Evolutionary conservation across 2,888 invertebrate species (phyloP), one percentile per base, ranked within the genome.

Genomic region (Dynastes maya): DNA sequence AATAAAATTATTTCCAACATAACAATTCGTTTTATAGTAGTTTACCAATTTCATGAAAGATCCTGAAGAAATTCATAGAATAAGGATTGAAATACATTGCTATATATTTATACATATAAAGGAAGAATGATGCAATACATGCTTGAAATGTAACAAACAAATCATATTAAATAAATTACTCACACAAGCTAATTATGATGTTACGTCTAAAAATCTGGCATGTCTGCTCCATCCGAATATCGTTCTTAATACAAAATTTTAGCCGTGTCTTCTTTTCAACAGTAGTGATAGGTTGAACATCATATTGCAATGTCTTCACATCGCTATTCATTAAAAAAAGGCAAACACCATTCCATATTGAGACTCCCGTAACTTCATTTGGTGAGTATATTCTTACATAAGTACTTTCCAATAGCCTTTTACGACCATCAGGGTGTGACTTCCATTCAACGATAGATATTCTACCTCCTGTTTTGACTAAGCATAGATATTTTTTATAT

Each of bases 361-460:
- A 86, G 77, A 87, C 83, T 58, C 86, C 86, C 0, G 86, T 86
- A 11, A 88, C 84, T 82, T 86, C 85, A 29, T 84, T 85, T 0
- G 88, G 88, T 0, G 88, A 88, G 80, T 88, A 89, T 51, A 89
- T 87, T 70, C 89, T 81, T 0, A 86, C 85, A 77, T 87, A 88
- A 82, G 88, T 88, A 16, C 88, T 84, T 81, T 87, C 87, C 71
- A 83, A 82, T n/a, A 88, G 80, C 29, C 83, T 82, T 40, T 83
- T 83, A 9, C 81, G 80, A 37, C 84, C 85, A 22, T 83, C 80
- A 5, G 53, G 49, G 29, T 83, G 79, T n/a, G 81, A 83, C 1
- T 70, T 49, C 29, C 88, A 75, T 82, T 87, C 86, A 3, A 85
- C 84, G 16, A 89, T 87, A 0, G 87, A 86, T 77, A 88, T 85